Base-by-base conservation (phyloP, 2,797 vertebrate species). In the Babyrousa celebensis region DNA sequence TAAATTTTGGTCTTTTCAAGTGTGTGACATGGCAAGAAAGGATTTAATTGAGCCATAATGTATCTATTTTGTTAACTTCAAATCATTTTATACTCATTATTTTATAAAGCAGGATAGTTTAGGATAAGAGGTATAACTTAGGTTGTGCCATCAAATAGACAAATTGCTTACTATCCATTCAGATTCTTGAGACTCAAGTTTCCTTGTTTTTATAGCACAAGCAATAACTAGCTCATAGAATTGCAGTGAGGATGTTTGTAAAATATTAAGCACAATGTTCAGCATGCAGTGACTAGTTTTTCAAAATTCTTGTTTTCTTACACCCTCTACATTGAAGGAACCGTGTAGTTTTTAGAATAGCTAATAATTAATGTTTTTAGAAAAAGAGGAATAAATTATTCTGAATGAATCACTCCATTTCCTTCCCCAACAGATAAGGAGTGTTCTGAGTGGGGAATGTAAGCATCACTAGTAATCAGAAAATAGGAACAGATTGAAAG, bases 401-500 rank as follows among this genome's bases (percentile, higher is more conserved):
- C 52, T 54, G 72, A 83, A 89, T 15, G 29, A 87, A 80, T 4
- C 16, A 40, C 3, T 32, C 5, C 0, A n/a, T 6, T 25, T 70
- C 25, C 11, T 92, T 70, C 12, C 32, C 6, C 23, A 82, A 32
- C 5, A 83, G 48, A 65, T 48, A 78, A 70, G 25, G 54, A 32
- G 77, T 56, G 5, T 36, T 79, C 40, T 88, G n/a, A 92, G 54
- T 29, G 32, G 91, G 23, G 1, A 84, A 86, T 43, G 15, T 7
- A 48, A 95, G 40, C 15, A 18, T 77, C 27, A 67, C 1, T 18
- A 92, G 12, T 82, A 84, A 94, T 83, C 12, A 83, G 29, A 78
- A 95, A 91, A 68, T 3, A 78, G 17, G 25, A 80, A 90, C 10
- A 83, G 15, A 79, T 25, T 62, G 48, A 92, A 85, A 84, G 67